Evolutionary conservation across 2,797 vertebrate genomes (phyloP).

Genomic region (Hippocampus kuda): DNA sequence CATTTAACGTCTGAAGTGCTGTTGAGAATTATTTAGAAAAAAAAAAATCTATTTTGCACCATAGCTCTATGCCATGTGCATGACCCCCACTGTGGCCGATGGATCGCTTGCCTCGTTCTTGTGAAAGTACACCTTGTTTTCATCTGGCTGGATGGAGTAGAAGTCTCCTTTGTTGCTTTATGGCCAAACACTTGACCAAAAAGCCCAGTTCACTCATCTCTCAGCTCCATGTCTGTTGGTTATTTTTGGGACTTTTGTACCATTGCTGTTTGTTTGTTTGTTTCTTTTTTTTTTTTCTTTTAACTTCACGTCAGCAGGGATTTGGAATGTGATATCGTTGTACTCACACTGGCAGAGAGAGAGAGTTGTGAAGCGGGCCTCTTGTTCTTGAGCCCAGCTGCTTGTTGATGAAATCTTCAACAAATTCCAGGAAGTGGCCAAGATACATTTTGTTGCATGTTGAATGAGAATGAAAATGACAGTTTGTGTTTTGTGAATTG

Average conservation of each 20-base stretch:
- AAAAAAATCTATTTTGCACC: no score
- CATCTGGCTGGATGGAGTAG: no score
- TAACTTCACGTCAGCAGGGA: constrained; percentile 38
- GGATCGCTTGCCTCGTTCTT: constrained; percentile 1
- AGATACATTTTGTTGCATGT: neutral
- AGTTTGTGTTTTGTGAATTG: neutral
- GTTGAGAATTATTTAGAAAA: no score
- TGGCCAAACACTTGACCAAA: constrained; percentile 32
- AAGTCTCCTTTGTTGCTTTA: no score
- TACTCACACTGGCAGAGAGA: constrained; percentile 21
- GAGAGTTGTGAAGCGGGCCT: constrained; percentile 41
- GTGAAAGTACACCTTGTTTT: no score
- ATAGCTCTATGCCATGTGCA: no score
- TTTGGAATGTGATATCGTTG: constrained; percentile 46
- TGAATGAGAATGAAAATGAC: neutral
- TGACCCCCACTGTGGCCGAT: no score
- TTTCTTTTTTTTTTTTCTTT: constrained; percentile 34
- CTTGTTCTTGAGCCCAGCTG: constrained; percentile 39
- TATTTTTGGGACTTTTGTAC: constrained; percentile 46
- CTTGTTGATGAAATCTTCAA: constrained; percentile 18
- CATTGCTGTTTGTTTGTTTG: constrained; percentile 45
- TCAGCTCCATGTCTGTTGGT: constrained; percentile 38
- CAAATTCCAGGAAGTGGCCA: neutral
- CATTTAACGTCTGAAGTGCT: no score
- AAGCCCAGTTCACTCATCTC: constrained; percentile 49